Base-by-base conservation (phyloP, 2,113 vertebrate species). In the Rhipidura dahli region DNA sequence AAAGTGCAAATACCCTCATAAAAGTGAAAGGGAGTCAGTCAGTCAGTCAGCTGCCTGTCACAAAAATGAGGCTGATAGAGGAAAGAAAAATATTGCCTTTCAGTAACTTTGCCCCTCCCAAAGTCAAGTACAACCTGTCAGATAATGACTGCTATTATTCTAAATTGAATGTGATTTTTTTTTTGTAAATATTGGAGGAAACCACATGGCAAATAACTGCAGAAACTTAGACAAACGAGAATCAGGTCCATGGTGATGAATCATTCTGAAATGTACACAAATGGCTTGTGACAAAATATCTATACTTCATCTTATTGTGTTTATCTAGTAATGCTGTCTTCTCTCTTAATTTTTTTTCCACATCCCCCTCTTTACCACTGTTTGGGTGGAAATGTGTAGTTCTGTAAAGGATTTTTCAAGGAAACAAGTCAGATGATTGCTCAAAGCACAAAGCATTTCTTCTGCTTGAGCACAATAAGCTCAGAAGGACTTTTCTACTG, bases 301-400 rank as follows among this genome's bases (percentile, higher is more conserved):
- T 54, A 5, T 59, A 20, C 3, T 6, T 56, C 21, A 35, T 53
- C 18, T 30, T 79, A 21, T 7, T 42, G 9, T 59, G 5, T 39
- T 5, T 57, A 16, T 42, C 13, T 57, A 65, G 40, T 51, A 51
- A 70, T 56, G 16, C 19, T 54, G 10, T 61, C 33, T 47, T 85
- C 44, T 60, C 8, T 77, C 39, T 37, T 64, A 23, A n/a, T 7
- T 33, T 31, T 31, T 56, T 57, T 65, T 27, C 15, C 54, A 42
- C 0, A 1, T 4, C 4, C 6, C 11, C 1, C 13, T 61, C 61
- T 65, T 79, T 80, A 51, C 33, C 15, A 19, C 14, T 37, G 2
- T 72, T 82, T 44, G 37, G 14, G 14, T 71, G 37, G 30, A 71
- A 5, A 76, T 39, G 20, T 56, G 19, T 45, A 42, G 2, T 9